Percentiles rank a stretch among this genome's conserved stretches.
Conservation (phyloP, 92 coral and sea anemone genomes). For the Zoanthus sociatus region DNA sequence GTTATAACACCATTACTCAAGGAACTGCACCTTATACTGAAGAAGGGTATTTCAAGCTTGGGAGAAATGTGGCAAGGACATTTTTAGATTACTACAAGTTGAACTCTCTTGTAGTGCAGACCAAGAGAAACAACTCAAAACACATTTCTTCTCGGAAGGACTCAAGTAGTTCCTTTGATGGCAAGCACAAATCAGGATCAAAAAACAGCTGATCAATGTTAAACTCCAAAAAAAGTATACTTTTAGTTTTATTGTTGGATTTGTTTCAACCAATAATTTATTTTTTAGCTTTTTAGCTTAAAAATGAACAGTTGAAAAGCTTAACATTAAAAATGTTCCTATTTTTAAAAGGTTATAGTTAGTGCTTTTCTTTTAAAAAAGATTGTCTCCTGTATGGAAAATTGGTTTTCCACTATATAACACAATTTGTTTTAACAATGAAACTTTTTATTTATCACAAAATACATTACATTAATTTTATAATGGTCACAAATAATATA, state of each 20-base stretch:
- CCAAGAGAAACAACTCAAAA: constrained; percentile 52
- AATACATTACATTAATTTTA: not conserved
- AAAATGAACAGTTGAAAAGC: too few relatives aligned
- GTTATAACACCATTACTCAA: constrained; percentile 81
- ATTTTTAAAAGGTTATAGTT: not conserved
- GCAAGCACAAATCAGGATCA: constrained; percentile 32
- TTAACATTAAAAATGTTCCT: not conserved
- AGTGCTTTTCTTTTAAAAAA: not conserved
- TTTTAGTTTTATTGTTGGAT: too few relatives aligned
- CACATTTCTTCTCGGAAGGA: constrained; percentile 60
- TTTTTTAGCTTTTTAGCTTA: too few relatives aligned
- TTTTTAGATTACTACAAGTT: constrained; percentile 94
- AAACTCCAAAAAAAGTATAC: not conserved
- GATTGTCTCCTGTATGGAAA: not conserved
- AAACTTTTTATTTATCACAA: not conserved
- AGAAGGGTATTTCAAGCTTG: constrained; percentile 91
- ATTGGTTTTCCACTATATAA: not conserved
- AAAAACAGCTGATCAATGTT: not conserved
- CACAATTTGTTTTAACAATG: too few relatives aligned
- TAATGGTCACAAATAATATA: too few relatives aligned
- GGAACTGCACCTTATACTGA: constrained; percentile 94
- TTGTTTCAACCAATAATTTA: too few relatives aligned
- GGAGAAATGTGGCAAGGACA: constrained; percentile 96
- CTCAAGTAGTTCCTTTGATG: constrained; percentile 49
- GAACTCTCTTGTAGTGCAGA: constrained; percentile 71